Conservation (phyloP, 1,140 invertebrate genomes). For the Heliconius himera region DNA sequence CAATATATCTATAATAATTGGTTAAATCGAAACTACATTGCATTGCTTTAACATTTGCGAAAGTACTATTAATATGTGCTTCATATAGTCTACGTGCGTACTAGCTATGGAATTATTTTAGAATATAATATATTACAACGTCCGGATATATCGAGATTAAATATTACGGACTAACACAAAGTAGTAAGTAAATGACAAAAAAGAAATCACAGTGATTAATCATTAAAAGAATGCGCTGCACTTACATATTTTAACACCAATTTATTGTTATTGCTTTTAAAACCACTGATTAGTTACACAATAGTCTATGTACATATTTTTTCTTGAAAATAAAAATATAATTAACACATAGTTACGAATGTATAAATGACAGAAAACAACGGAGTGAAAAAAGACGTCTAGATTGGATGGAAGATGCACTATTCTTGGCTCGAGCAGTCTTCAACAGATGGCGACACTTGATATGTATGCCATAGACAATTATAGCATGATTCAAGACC, state of each 20-base stretch:
- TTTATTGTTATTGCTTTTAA: constrained; percentile 46
- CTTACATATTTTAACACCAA: constrained; percentile 64
- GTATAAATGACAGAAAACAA: constrained; percentile 73
- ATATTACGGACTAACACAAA: constrained; percentile 38
- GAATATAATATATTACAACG: background rate
- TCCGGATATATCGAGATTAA: constrained; percentile 37
- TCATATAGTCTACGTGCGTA: background rate
- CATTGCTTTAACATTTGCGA: background rate
- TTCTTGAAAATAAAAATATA: constrained; percentile 56
- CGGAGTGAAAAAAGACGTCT: constrained; percentile 74
- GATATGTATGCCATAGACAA: constrained; percentile 56
- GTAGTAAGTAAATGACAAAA: constrained; percentile 44
- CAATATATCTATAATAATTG: background rate
- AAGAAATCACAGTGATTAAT: constrained; percentile 62
- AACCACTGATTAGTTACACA: constrained; percentile 54
- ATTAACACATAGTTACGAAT: constrained; percentile 68
- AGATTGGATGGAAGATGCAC: constrained; percentile 65
- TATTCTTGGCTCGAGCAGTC: constrained; percentile 50
- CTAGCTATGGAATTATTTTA: background rate
- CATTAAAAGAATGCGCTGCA: constrained; percentile 56
- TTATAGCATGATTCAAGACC: constrained; percentile 50
- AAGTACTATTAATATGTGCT: background rate
- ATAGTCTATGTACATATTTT: constrained; percentile 60
- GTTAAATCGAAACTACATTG: background rate
- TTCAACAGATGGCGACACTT: constrained; percentile 61